Conservation (phyloP, 2,888 invertebrate species). For the Apotomis turbidana region DNA sequence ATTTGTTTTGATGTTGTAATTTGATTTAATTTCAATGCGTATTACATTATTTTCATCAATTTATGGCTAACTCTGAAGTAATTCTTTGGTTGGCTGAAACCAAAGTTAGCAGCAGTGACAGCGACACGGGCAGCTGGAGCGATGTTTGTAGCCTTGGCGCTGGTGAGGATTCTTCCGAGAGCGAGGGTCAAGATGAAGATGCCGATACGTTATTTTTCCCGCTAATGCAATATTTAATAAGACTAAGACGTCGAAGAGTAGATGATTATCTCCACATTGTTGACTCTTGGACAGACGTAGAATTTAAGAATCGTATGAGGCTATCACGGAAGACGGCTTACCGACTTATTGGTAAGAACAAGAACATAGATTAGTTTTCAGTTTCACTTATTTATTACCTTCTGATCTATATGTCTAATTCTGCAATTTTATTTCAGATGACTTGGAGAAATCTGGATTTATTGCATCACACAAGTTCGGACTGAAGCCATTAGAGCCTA, state of each 20-base stretch:
- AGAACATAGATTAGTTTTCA: not conserved
- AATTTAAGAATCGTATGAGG: slow-evolving; percentile 65
- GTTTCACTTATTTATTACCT: too few species aligned
- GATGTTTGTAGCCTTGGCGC: slow-evolving; percentile 53
- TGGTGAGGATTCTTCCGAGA: slow-evolving; percentile 52
- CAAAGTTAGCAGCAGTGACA: slow-evolving; percentile 53
- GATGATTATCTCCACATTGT: slow-evolving; percentile 68
- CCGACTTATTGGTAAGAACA: slow-evolving; percentile 58
- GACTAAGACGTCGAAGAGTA: slow-evolving; percentile 59
- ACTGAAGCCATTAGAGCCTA: slow-evolving; percentile 66
- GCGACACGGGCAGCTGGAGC: slow-evolving; percentile 62
- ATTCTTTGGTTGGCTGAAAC: slow-evolving; percentile 55
- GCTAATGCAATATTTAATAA: slow-evolving; percentile 64
- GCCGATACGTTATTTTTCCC: slow-evolving; percentile 64
- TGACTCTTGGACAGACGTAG: slow-evolving; percentile 66
- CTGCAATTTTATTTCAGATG: slow-evolving; percentile 60
- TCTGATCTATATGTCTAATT: not conserved
- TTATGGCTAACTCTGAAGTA: slow-evolving; percentile 54
- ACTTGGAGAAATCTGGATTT: slow-evolving; percentile 65
- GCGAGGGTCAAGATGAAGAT: slow-evolving; percentile 53
- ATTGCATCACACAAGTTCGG: slow-evolving; percentile 70
- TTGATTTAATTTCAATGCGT: not conserved
- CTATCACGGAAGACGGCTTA: slow-evolving; percentile 62
- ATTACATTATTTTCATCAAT: not conserved
- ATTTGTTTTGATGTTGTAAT: not conserved